Base-by-base conservation (phyloP, 2,113 vertebrate species). In the Eleginops maclovinus region DNA sequence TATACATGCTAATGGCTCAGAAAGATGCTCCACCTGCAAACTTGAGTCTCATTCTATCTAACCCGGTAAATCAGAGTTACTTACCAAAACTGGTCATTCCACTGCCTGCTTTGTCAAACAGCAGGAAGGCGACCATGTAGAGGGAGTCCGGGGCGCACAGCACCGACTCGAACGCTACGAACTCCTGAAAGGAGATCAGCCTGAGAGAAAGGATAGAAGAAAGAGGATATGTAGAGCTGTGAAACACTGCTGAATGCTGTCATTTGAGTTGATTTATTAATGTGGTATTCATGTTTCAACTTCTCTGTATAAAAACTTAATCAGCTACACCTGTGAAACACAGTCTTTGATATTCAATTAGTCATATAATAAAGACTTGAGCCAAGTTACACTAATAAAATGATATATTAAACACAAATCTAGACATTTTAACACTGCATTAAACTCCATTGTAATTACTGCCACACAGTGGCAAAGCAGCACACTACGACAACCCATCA, bases 171-270 rank as follows among this genome's bases (percentile, higher is more conserved):
- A 97, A 97, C 0, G 95, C 95, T 75, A 96, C 92, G 91, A 97
- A 98, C 92, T 97, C 96, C 88, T 96, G 95, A 88, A 97, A 96
- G 47, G 95, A 97, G 93, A 97, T 97, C 91, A 98, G 83, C 87
- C 96, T 97, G 90, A 59, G 44, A 78, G 67, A 65, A n/a, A 67
- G 69, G 62, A 28, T 1, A 66, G 36, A 72, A 68, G 19, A 51
- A 47, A 60, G 41, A 71, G 41, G 15, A 67, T 7, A 61, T n/a
- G 21, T 53, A 67, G 40, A 66, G 60, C 79, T 76, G 80, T 76
- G 72, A 86, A 78, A 82, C 49, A 58, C 31, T n/a, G 22, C 28
- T 46, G 60, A 73, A 71, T 36, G 17, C 22, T 73, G 66, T 49
- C 16, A 69, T 77, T 72, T 78, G 13, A 77, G 56, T 15, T 47